These are phyloP conservation scores for Struthio camelus DNA, from an alignment of 2,113 vertebrate genomes.

Conservation along the genomic window DNA sequence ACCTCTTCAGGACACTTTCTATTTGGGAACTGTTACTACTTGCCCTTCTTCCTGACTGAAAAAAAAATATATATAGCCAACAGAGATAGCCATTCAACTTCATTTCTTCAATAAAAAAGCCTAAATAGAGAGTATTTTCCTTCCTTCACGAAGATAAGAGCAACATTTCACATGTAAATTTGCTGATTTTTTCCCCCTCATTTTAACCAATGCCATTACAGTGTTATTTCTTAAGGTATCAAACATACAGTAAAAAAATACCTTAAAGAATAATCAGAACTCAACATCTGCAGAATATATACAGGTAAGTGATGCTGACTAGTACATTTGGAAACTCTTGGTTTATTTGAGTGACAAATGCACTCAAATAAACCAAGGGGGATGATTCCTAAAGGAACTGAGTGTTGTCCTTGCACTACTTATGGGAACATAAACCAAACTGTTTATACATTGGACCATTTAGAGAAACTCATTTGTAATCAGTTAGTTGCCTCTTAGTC, in stretches of 20 bases:
- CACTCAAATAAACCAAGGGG: no score
- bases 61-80: background rate
- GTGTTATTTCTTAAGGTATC: background rate
- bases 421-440: background rate
- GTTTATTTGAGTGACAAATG: background rate
- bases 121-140: background rate
- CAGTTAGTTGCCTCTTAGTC: background rate
- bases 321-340: background rate
- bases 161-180: background rate
- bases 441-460: background rate
- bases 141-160: background rate
- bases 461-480: background rate
- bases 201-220: background rate
- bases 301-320: background rate
- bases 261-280: background rate
- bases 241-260: background rate
- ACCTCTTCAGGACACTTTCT: background rate
- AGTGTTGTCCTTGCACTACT: background rate
- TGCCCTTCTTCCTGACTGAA: background rate
- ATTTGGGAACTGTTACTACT: background rate
- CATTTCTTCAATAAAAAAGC: background rate
- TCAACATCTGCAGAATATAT: background rate
- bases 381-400: background rate
- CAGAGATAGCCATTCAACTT: background rate
- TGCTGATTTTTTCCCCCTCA: background rate